Evolutionary conservation across 2,113 vertebrate genomes (phyloP), one percentile per base, ranked within the genome.

Genomic region (Psilopogon haemacephalus): DNA sequence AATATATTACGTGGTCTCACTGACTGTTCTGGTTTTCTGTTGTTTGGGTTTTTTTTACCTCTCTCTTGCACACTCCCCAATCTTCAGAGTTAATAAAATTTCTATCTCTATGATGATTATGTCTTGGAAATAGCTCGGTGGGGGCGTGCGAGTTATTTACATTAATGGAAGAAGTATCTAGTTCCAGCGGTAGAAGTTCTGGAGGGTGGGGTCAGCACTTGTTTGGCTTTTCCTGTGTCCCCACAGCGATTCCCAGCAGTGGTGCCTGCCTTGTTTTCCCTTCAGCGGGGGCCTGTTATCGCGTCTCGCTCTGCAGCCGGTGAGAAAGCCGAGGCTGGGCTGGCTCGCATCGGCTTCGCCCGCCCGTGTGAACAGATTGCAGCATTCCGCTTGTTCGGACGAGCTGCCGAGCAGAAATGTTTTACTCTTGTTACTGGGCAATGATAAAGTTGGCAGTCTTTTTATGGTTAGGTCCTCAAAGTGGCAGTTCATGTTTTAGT

Each of bases 321-420:
- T 96, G 96, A 96, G 96, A 96, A 97, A 97, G 95, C 80, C 46
- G 87, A 90, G 94, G 81, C 94, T 90, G 95, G 81, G 92, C 93
- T 97, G 96, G 88, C 94, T 98, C 74, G 86, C 86, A 60, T 73
- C 94, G 93, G 86, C 96, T 19, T 84, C 72, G 80, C 91, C 96
- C 90, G 96, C 85, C 96, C 76, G 94, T 94, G 97, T 97, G 88
- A 98, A 97, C 97, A 98, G 98, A 97, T 98, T 94, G 88, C 95
- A 94, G 94, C 98, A 98, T 98, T 98, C 98, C 96, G 30, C 95
- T 92, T 95, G 95, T 96, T 95, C 86, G 92, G 93, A 81, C 40
- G 88, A 93, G 96, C 93, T 89, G 15, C 54, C 14, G 28, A 59
- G 73, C 89, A 91, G 89, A 83, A 82, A 86, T 83, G 90, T 54